Evolutionary conservation across 2,797 vertebrate species (phyloP).

Genomic region (Knipowitschia caucasica): DNA sequence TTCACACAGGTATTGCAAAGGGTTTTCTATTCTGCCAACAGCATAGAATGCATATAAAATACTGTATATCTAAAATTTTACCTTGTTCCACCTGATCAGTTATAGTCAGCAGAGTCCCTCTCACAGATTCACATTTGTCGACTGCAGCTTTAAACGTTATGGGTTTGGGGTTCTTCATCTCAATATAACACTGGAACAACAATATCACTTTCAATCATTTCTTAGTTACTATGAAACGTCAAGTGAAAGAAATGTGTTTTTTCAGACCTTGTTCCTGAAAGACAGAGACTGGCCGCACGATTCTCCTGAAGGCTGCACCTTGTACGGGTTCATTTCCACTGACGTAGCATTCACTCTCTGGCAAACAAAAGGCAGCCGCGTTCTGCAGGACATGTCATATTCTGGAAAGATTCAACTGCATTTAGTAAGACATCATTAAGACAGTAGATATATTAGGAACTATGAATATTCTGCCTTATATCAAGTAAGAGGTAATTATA

Average conservation of each 20-base stretch:
- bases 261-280: slow-evolving; percentile 88
- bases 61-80: slow-evolving; percentile 61
- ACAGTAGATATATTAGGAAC: too few relatives aligned
- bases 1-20: neutral
- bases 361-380: slow-evolving; percentile 83
- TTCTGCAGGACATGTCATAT: slow-evolving; percentile 35
- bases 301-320: slow-evolving; percentile 58
- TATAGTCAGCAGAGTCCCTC: slow-evolving; percentile 83
- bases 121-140: slow-evolving; percentile 74
- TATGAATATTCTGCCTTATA: too few relatives aligned
- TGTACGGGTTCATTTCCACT: slow-evolving; percentile 77
- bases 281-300: slow-evolving; percentile 71
- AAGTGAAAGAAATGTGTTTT: neutral
- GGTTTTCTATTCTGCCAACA: neutral
- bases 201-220: too few relatives aligned
- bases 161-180: slow-evolving; percentile 41
- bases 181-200: slow-evolving; percentile 83
- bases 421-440: neutral
- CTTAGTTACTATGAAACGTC: neutral
- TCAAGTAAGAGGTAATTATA: too few relatives aligned
- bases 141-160: slow-evolving; percentile 72
- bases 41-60: neutral
- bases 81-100: slow-evolving; percentile 90
- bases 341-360: slow-evolving; percentile 83
- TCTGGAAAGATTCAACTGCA: slow-evolving; percentile 43